phyloP scores from a whole-genome alignment of 2,113 vertebrate species.

The Brienomyrus longianalis region DNA sequence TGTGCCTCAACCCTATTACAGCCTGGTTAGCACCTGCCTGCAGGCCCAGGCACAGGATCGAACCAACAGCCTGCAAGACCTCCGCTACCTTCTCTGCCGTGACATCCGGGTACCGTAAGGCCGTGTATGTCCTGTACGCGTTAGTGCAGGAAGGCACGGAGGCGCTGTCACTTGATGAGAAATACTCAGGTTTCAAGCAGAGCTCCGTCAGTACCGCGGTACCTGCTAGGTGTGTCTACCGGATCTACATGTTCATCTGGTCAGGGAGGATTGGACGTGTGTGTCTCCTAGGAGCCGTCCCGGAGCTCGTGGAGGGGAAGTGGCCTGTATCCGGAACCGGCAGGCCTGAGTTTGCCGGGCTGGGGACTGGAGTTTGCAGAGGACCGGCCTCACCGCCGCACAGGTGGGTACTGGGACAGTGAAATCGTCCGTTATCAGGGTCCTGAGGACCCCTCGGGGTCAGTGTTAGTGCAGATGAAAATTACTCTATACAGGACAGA shows the following conservation, averaged over 20 bases:
- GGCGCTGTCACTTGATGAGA: background rate
- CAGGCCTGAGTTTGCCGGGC: background rate
- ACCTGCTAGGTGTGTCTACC: background rate
- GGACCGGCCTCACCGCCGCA: background rate
- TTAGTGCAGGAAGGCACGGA: background rate
- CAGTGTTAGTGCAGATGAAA: background rate
- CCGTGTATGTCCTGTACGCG: background rate
- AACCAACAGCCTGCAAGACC: conserved; percentile 46
- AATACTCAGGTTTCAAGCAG: background rate
- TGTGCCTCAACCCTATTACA: conserved; percentile 50
- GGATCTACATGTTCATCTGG: background rate
- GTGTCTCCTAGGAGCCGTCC: conserved; percentile 21
- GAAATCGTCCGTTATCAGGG: background rate
- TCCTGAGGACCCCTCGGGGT: background rate
- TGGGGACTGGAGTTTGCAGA: background rate
- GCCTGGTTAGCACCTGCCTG: conserved; percentile 48
- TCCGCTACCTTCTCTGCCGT: conserved; percentile 42
- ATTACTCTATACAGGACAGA: background rate
- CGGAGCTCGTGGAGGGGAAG: background rate
- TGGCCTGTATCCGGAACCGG: background rate
- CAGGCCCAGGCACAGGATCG: conserved; percentile 41
- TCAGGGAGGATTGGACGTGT: background rate
- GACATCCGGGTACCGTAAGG: conserved; percentile 42
- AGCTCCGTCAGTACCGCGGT: background rate
- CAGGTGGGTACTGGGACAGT: background rate